phyloP scores from a whole-genome alignment of 2,113 vertebrate species.

The Centropristis striata region DNA sequence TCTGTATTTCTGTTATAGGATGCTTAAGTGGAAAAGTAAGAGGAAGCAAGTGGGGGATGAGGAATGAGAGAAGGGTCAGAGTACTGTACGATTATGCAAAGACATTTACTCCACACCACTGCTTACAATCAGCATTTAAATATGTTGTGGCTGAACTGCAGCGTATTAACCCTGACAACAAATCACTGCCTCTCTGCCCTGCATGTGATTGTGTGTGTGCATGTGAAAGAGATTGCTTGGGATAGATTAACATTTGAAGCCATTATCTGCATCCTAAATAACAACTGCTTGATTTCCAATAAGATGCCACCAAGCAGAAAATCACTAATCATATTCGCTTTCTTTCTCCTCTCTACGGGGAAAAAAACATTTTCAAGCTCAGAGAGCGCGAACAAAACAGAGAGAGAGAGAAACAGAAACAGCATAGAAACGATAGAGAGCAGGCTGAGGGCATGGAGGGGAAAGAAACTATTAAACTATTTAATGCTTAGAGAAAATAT shows the following conservation, averaged over 20 bases:
- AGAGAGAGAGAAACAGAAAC: not conserved
- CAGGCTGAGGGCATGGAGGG: not conserved
- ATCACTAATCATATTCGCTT: slow-evolving; percentile 41
- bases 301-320: slow-evolving; percentile 58
- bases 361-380: slow-evolving; percentile 25
- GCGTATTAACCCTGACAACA: not conserved
- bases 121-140: not conserved
- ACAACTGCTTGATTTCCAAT: slow-evolving; percentile 46
- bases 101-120: not conserved
- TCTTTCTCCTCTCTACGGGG: slow-evolving; percentile 9
- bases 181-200: not conserved
- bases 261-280: slow-evolving; percentile 45
- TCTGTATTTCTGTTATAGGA: no score
- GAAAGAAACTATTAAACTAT: not conserved
- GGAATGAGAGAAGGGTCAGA: not conserved
- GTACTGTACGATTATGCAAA: not conserved
- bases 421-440: not conserved
- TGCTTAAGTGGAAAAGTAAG: not conserved
- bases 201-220: not conserved
- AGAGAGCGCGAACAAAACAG: slow-evolving; percentile 18
- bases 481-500: not conserved
- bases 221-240: not conserved
- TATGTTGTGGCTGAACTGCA: not conserved
- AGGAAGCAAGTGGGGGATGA: not conserved
- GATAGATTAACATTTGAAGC: slow-evolving; percentile 40